Base-by-base conservation (phyloP, 2,113 vertebrate genomes). In the Miniopterus natalensis region DNA sequence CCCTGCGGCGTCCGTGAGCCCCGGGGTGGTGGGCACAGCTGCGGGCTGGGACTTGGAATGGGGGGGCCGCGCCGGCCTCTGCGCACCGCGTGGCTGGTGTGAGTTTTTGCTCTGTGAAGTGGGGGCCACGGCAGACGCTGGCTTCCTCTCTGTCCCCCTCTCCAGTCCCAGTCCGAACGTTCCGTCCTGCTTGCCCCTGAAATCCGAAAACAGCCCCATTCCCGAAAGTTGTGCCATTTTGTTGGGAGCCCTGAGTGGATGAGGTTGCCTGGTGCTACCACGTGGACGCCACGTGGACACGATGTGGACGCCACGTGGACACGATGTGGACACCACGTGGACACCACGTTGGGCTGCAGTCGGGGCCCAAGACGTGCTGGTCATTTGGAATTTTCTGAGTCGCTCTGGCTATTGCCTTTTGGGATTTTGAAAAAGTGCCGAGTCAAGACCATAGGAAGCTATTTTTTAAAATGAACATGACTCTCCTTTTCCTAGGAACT, bases 401-500 rank as follows among this genome's bases (percentile, higher is more conserved):
- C 45, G 5, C 5, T 59, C 25, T 57, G 84, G 27, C 21, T 63
- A 3, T 70, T 45, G 2, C 79, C 31, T n/a, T 93, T 93, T 47
- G 8, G n/a, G 47, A 36, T 84, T 87, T 85, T 74, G 45, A 59
- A 40, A 80, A 45, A 45, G 8, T 88, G 65, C n/a, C 45, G 17
- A 59, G 9, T 42, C 71, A 29, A 92, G 25, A 53, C 47, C 15
- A 4, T 36, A 29, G 31, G 65, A 81, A 36, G 36, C 53, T 45
- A 87, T 57, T 80, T 95, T 81, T 20, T 51, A 51, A 81, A 59
- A n/a, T 66, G 42, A 66, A 42, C 15, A 20, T 9, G n/a, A 8
- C 77, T 55, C 31, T 89, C 66, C 70, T 73, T 94, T 68, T 83
- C 95, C 94, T 96, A 99, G 99, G 97, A 99, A 99, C 97, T 99